Base-by-base conservation (phyloP, 1,140 invertebrate species). In the Epicauta chinensis region DNA sequence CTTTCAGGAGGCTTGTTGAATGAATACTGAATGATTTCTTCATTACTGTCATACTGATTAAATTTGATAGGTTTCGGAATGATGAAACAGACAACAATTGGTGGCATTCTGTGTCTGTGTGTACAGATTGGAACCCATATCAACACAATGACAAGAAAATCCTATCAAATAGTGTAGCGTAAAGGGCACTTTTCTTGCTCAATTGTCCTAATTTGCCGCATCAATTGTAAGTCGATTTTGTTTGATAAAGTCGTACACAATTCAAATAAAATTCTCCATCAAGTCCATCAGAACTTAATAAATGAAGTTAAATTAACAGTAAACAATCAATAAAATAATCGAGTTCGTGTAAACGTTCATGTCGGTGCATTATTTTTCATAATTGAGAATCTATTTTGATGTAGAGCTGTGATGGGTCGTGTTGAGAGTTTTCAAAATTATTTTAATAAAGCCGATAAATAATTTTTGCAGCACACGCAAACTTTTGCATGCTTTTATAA, bases 281-380 rank as follows among this genome's bases (percentile, higher is more conserved):
- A n/a, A n/a, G n/a, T n/a, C n/a, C n/a, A n/a, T n/a, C n/a, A n/a
- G n/a, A n/a, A n/a, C n/a, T n/a, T 5, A 23, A 23, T 23, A 23
- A 23, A 23, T 23, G 7, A 23, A 3, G 17, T 7, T n/a, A n/a
- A n/a, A n/a, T 23, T 23, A 23, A 23, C 4, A 3, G 23, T 7
- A 23, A 23, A 23, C 7, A 23, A 23, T 5, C 17, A 23, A 23
- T 2, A 23, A 23, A 23, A 23, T 23, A 5, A 5, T 3, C 23
- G 7, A 23, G 23, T 7, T 5, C 23, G 7, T 23, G 7, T 23
- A 23, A 23, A 47, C 37, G 37, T 47, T 47, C 45, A 47, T 47
- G 45, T 38, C 45, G 16, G 14, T 34, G 45, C 45, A 47, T 47
- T 47, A 47, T 47, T 47, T 47, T 38, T 37, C 45, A 2, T 23